phyloP scores from a whole-genome alignment of 2,797 vertebrate genomes.

The Muraenolepis orangiensis region DNA sequence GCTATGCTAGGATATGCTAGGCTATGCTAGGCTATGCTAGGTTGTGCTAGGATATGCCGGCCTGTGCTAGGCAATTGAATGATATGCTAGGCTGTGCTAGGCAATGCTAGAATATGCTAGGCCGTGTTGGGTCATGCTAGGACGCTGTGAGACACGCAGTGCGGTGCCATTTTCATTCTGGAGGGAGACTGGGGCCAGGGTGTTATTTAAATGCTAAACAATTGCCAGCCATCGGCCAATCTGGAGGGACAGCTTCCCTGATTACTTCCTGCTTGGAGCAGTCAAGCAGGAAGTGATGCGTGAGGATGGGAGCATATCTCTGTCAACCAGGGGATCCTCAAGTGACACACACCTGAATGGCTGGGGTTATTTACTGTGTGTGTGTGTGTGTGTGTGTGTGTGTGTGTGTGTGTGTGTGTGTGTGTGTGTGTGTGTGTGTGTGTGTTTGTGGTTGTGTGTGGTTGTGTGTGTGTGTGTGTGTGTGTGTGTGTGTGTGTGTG shows the following conservation, averaged over 20 bases:
- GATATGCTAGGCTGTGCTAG: too few relatives aligned
- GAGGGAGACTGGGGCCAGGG: slow-evolving; percentile 28
- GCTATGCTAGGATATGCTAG: too few relatives aligned
- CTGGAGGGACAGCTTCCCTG: slow-evolving; percentile 26
- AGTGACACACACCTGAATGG: slow-evolving; percentile 4
- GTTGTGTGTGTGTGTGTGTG: not conserved
- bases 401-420: slow-evolving; percentile 2
- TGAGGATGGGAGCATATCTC: slow-evolving; percentile 5
- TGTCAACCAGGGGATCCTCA: slow-evolving; percentile 7
- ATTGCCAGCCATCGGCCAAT: slow-evolving; percentile 39
- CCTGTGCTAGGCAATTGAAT: too few relatives aligned
- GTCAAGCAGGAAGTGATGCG: slow-evolving; percentile 22
- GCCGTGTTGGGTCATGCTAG: slow-evolving; percentile 36
- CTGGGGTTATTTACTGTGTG: slow-evolving; percentile 4
- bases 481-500: slow-evolving; percentile 6
- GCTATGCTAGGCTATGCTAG: too few relatives aligned
- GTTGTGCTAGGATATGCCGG: too few relatives aligned
- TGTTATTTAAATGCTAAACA: slow-evolving; percentile 66
- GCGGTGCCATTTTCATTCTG: slow-evolving; percentile 43
- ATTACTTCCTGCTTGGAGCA: slow-evolving; percentile 43
- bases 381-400: not conserved
- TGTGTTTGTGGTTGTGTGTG: not conserved
- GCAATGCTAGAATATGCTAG: too few relatives aligned
- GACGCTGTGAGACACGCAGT: slow-evolving; percentile 46
- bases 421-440: slow-evolving; percentile 9